Conservation (phyloP, 2,797 vertebrate species). For the Gymnodraco acuticeps region DNA sequence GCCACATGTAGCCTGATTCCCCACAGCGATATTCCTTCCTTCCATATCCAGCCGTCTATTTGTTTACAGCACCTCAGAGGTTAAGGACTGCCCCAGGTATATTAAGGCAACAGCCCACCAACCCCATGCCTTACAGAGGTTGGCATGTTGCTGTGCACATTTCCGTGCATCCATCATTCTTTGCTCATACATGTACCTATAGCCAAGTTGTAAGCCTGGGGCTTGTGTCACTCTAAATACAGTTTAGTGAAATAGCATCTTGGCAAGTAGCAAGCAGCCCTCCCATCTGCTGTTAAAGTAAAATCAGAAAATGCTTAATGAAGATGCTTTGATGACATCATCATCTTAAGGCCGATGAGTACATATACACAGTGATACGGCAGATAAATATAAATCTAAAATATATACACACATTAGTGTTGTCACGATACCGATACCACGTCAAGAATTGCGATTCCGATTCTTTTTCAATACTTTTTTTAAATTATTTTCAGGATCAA, state of each 20-base stretch:
- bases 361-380: not conserved
- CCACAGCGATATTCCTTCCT: slow-evolving; percentile 50
- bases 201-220: slow-evolving; percentile 57
- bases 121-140: slow-evolving; percentile 54
- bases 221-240: slow-evolving; percentile 75
- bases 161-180: slow-evolving; percentile 55
- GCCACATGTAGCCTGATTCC: slow-evolving; percentile 63
- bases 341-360: not conserved
- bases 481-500: no score
- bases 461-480: no score
- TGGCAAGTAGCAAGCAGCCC: slow-evolving; percentile 32
- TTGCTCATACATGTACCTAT: slow-evolving; percentile 62
- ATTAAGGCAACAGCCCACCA: slow-evolving; percentile 47
- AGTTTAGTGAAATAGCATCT: slow-evolving; percentile 56
- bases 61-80: slow-evolving; percentile 72
- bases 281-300: slow-evolving; percentile 38
- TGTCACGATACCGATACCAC: no score
- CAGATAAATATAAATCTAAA: not conserved
- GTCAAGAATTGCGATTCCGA: no score
- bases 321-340: slow-evolving; percentile 11
- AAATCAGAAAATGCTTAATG: slow-evolving; percentile 34
- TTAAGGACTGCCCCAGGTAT: slow-evolving; percentile 72
- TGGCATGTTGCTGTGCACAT: slow-evolving; percentile 61
- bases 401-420: not conserved
- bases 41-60: slow-evolving; percentile 60